These are phyloP conservation scores for Ciona savignyi DNA, from an alignment of 23 tunicate genomes.

Conservation along the genomic window DNA sequence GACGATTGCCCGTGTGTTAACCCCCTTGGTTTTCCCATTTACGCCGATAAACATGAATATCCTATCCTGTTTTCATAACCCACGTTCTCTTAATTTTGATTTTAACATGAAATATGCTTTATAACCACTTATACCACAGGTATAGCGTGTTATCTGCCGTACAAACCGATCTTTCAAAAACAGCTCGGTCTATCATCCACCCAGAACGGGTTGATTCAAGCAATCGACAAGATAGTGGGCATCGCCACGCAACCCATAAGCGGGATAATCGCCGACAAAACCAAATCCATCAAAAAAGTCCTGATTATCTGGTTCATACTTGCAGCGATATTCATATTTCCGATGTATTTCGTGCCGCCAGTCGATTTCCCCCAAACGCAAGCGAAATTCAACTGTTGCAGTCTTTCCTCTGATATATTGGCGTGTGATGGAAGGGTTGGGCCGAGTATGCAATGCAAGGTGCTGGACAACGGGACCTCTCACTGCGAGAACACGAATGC, in stretches of 20 bases:
- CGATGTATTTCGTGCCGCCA: conserved; percentile 30
- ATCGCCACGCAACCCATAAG: conserved; percentile 23
- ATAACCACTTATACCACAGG: conserved; percentile 32
- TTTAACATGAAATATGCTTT: too few species aligned
- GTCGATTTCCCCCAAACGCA: conserved; percentile 1
- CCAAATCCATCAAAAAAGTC: conserved; percentile 31
- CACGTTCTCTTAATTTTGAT: too few species aligned
- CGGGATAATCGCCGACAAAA: conserved; percentile 37
- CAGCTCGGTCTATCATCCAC: conserved; percentile 32
- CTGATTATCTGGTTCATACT: conserved; percentile 16
- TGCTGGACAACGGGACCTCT: not conserved
- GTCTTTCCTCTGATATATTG: not conserved
- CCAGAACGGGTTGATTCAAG: conserved; percentile 40
- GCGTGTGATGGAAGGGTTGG: not conserved
- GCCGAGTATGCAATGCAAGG: not conserved
- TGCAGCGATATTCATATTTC: conserved; percentile 22
- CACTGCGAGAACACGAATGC: not conserved
- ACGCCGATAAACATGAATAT: too few species aligned
- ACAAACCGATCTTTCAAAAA: conserved; percentile 35
- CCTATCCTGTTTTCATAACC: too few species aligned
- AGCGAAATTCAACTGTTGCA: not conserved
- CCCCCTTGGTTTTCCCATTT: too few species aligned
- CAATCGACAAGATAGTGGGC: conserved; percentile 30
- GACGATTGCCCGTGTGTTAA: too few species aligned
- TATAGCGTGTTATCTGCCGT: conserved; percentile 17